A percentile compares a stretch with the other conserved stretches of the same genome.
These are phyloP conservation scores for Lindbergichthys nudifrons DNA, from an alignment of 2,797 vertebrate genomes.

Conservation along the genomic window DNA sequence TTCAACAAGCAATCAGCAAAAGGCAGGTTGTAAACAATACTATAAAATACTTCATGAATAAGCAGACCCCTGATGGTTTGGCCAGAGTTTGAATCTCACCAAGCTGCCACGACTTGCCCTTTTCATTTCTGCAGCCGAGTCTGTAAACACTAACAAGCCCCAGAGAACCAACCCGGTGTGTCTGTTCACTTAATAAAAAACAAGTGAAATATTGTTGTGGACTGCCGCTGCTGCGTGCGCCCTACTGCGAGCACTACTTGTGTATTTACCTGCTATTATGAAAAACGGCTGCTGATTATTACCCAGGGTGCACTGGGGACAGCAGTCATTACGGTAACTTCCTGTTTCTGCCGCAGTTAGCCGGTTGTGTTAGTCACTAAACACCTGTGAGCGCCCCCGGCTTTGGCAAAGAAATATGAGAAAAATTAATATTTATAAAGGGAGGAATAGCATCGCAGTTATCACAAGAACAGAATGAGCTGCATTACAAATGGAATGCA, in stretches of 20 bases:
- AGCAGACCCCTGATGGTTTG: conserved; percentile 49
- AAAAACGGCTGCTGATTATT: conserved; percentile 83
- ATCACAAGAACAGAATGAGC: conserved; percentile 53
- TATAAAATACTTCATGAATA: conserved; percentile 49
- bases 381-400: conserved; percentile 77
- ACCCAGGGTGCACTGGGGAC: conserved; percentile 79
- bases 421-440: conserved; percentile 73
- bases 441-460: conserved; percentile 59
- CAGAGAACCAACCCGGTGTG: conserved; percentile 2
- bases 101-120: conserved; percentile 48
- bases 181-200: conserved; percentile 53
- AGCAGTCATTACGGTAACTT: conserved; percentile 76
- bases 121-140: conserved; percentile 45
- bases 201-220: conserved; percentile 55
- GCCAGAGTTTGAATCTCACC: conserved; percentile 38
- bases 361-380: conserved; percentile 66
- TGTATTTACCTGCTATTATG: conserved; percentile 82
- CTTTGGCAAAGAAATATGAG: conserved; percentile 65
- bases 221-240: conserved; percentile 42
- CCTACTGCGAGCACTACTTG: conserved; percentile 60
- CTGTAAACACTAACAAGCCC: conserved; percentile 56
- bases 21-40: conserved; percentile 33
- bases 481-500: conserved; percentile 1
- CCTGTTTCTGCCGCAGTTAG: conserved; percentile 73
- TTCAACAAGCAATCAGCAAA: conserved; percentile 38